Evolutionary conservation across 2,797 vertebrate genomes (phyloP).

Genomic region (Heteromormyrus szaboi): DNA sequence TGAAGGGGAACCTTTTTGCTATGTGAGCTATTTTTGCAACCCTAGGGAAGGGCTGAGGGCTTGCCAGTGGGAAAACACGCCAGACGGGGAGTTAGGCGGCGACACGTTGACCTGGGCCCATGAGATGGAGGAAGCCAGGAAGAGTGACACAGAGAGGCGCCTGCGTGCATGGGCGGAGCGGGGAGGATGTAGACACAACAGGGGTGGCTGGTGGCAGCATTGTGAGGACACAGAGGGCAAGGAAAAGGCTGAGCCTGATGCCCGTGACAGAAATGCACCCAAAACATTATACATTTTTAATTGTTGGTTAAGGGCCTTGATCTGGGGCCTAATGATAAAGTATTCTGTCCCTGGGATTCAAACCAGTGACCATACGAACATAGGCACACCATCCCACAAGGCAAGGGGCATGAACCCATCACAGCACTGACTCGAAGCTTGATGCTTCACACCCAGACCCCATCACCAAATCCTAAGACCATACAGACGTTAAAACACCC

Average conservation of each 20-base stretch:
- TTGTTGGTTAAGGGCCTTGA: background rate
- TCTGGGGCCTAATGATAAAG: background rate
- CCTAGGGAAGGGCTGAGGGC: background rate
- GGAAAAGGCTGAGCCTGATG: background rate
- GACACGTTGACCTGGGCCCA: background rate
- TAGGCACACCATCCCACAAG: background rate
- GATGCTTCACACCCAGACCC: background rate
- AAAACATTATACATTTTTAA: background rate
- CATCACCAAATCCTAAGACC: background rate
- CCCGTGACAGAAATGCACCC: background rate
- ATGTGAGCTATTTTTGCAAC: background rate
- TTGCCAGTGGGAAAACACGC: background rate
- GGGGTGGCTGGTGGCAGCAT: background rate
- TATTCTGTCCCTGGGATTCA: background rate
- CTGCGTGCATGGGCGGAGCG: background rate
- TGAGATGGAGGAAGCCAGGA: background rate
- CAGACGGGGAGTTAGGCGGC: too few relatives aligned
- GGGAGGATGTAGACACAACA: background rate
- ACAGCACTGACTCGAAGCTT: background rate
- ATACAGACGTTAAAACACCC: constrained; percentile 8
- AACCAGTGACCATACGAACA: background rate
- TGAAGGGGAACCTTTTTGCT: background rate
- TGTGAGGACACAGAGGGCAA: background rate
- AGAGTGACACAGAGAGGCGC: background rate
- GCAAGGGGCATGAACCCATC: background rate